phyloP scores from a whole-genome alignment of 2,113 vertebrate genomes.

The Nymphicus hollandicus region DNA sequence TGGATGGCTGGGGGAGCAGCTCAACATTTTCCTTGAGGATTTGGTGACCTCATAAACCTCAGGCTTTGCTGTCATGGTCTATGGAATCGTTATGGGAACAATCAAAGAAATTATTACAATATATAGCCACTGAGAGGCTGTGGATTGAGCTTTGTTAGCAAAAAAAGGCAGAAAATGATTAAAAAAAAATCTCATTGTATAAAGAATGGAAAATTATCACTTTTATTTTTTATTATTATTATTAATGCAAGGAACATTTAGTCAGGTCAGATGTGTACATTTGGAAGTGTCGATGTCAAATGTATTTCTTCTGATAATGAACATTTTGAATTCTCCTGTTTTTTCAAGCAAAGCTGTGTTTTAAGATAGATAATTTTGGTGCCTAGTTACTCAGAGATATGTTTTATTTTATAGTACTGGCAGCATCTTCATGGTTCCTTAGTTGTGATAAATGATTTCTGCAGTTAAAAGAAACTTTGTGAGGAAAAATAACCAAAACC shows the following conservation, averaged over 20 bases:
- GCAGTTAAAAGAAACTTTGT: background rate
- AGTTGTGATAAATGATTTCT: background rate
- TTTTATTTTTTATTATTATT: background rate
- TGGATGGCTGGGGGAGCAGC: background rate
- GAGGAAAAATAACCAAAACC: background rate
- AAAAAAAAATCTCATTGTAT: background rate
- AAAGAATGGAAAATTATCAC: background rate
- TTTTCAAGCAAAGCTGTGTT: background rate
- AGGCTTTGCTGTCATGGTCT: background rate
- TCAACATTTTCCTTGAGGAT: background rate
- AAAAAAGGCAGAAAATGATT: background rate
- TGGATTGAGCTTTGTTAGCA: background rate
- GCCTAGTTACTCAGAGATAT: background rate
- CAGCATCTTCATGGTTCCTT: background rate
- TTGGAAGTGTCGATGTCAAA: background rate
- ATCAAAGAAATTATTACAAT: background rate
- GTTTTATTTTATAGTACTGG: background rate
- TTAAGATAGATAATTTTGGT: background rate
- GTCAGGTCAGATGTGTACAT: background rate
- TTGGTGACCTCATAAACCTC: background rate
- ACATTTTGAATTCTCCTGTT: background rate
- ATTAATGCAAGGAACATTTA: background rate
- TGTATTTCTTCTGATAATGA: background rate
- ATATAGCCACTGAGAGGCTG: background rate
- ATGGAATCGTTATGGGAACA: background rate